Evolutionary conservation across 2,888 invertebrate species (phyloP).

Genomic region (Geotrupes spiniger): DNA sequence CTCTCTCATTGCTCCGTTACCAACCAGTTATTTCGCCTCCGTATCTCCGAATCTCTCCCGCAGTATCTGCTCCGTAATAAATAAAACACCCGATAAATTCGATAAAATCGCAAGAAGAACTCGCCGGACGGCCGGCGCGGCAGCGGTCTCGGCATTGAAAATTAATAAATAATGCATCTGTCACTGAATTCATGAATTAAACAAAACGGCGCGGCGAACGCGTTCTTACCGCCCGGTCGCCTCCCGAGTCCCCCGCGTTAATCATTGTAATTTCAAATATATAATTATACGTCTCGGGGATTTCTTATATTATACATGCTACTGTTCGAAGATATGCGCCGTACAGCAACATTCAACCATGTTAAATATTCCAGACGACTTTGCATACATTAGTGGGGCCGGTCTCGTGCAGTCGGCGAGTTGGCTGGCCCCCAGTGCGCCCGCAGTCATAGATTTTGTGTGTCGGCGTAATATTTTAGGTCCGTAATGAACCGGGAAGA

Average conservation of each 20-base stretch:
- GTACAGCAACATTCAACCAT: conserved; percentile 22
- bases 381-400: conserved; percentile 16
- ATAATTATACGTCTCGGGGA: conserved; percentile 48
- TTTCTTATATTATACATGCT: conserved; percentile 51
- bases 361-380: conserved; percentile 20
- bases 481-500: conserved; percentile 10
- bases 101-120: conserved; percentile 22
- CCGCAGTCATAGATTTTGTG: conserved; percentile 19
- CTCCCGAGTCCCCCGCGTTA: conserved; percentile 41
- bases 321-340: conserved; percentile 43
- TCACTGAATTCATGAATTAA: conserved; percentile 35
- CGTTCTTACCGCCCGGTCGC: background rate
- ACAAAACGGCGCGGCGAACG: conserved; percentile 17
- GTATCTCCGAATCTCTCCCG: conserved; percentile 13
- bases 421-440: conserved; percentile 1
- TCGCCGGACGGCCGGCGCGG: background rate
- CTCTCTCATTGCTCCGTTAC: background rate
- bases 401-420: background rate
- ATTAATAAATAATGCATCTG: conserved; percentile 33
- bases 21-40: conserved; percentile 12
- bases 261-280: conserved; percentile 51
- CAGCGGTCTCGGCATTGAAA: conserved; percentile 14
- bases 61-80: conserved; percentile 18
- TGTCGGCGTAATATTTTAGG: conserved; percentile 12
- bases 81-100: conserved; percentile 22